A percentile compares a stretch with the other conserved stretches of the same genome.
Evolutionary conservation across 2,797 vertebrate genomes (phyloP).

Genomic region (Hypotaenidia philippensis): DNA sequence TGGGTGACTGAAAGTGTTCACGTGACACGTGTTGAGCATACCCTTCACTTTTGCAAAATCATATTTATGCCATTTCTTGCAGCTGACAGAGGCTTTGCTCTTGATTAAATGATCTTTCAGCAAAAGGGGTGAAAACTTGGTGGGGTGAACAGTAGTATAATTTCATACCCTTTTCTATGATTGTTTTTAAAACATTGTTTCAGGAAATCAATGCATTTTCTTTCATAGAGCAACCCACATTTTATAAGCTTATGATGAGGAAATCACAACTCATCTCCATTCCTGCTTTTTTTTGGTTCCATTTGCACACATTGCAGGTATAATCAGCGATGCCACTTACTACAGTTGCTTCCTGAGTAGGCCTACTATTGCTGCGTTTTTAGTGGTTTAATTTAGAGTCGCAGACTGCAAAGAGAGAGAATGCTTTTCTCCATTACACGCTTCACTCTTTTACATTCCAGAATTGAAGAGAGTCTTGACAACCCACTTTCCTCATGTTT

Average conservation of each 20-base stretch:
- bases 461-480: background rate
- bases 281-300: background rate
- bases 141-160: background rate
- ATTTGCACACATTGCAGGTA: background rate
- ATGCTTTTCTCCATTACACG: background rate
- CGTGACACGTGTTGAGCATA: background rate
- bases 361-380: background rate
- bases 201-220: background rate
- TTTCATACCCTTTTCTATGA: background rate
- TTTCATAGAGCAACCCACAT: background rate
- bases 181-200: background rate
- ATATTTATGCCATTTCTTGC: constrained; percentile 35
- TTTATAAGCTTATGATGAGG: background rate
- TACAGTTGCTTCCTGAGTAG: background rate
- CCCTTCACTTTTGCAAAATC: constrained; percentile 46
- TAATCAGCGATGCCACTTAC: background rate
- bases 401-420: background rate
- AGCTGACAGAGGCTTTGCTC: constrained; percentile 26
- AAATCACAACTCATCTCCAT: background rate
- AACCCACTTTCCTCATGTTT: background rate
- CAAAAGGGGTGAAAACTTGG: background rate
- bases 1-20: background rate
- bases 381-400: background rate
- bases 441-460: background rate
- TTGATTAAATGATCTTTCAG: constrained; percentile 24